These are phyloP conservation scores for Bombus breviceps DNA, from an alignment of 1,140 invertebrate genomes.

Conservation along the genomic window DNA sequence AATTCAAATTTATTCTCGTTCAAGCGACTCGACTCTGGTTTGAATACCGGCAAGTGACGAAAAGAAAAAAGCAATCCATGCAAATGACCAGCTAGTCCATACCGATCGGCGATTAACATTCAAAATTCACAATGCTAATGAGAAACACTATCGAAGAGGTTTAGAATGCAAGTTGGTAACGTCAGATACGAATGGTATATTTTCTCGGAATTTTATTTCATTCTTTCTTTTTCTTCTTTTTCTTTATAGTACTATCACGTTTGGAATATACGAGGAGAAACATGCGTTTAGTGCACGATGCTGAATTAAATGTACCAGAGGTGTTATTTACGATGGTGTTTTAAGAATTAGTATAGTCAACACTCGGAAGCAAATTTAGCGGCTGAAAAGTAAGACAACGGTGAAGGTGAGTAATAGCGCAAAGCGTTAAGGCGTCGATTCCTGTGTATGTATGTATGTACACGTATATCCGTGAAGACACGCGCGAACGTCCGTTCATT, in stretches of 20 bases:
- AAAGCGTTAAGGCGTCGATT: conserved; percentile 68
- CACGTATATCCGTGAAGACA: conserved; percentile 25
- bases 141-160: background rate
- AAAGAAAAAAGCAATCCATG: conserved; percentile 39
- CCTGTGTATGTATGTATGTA: conserved; percentile 43
- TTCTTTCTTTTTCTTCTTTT: no score
- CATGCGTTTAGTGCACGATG: conserved; percentile 7
- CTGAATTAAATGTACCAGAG: background rate
- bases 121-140: background rate
- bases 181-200: background rate
- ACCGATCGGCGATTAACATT: conserved; percentile 13
- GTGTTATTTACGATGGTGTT: background rate
- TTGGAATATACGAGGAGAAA: background rate
- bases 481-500: conserved; percentile 41
- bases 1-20: conserved; percentile 3
- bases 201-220: background rate
- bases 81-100: conserved; percentile 17
- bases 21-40: background rate
- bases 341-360: conserved; percentile 27
- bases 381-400: conserved; percentile 8
- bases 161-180: background rate
- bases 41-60: background rate
- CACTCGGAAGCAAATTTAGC: conserved; percentile 32
- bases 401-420: conserved; percentile 64
- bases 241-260: background rate